These are phyloP conservation scores for Meiosimyza platycephala DNA, from an alignment of 2,888 invertebrate genomes.

Conservation along the genomic window DNA sequence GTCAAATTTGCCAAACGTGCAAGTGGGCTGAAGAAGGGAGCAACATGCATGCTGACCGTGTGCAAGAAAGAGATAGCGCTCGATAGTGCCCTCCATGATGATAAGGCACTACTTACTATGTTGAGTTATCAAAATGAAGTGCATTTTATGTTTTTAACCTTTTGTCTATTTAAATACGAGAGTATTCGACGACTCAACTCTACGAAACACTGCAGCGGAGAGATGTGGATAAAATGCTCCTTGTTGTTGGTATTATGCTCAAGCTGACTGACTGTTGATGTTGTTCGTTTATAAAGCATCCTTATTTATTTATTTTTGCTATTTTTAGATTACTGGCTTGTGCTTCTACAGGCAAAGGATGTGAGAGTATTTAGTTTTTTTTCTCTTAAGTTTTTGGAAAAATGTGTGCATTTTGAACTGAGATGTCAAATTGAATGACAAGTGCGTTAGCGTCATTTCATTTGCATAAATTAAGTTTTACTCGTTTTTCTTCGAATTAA, in stretches of 20 bases:
- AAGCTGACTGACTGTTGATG: neutral
- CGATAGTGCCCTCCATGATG: constrained; percentile 3
- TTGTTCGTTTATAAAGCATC: neutral
- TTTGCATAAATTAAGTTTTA: constrained; percentile 50
- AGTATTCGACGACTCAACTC: neutral
- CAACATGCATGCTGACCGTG: neutral
- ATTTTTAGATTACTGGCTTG: neutral
- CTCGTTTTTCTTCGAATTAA: neutral
- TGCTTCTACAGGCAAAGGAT: neutral
- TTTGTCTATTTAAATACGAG: constrained; percentile 22
- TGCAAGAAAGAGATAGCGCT: constrained; percentile 3
- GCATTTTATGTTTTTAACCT: constrained; percentile 30
- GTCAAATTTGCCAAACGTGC: neutral
- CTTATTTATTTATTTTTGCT: neutral
- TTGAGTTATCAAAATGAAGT: constrained; percentile 18
- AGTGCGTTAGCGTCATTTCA: constrained; percentile 42
- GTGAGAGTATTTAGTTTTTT: neutral
- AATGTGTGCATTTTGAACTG: constrained; percentile 19
- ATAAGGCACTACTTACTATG: constrained; percentile 7
- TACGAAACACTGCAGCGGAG: neutral
- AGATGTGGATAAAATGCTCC: neutral
- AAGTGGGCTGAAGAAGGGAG: neutral
- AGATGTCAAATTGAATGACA: constrained; percentile 38
- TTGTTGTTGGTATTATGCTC: neutral
- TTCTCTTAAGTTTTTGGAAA: constrained; percentile 8